Conservation (phyloP, 2,888 invertebrate species). For the Lumbricus terrestris region DNA sequence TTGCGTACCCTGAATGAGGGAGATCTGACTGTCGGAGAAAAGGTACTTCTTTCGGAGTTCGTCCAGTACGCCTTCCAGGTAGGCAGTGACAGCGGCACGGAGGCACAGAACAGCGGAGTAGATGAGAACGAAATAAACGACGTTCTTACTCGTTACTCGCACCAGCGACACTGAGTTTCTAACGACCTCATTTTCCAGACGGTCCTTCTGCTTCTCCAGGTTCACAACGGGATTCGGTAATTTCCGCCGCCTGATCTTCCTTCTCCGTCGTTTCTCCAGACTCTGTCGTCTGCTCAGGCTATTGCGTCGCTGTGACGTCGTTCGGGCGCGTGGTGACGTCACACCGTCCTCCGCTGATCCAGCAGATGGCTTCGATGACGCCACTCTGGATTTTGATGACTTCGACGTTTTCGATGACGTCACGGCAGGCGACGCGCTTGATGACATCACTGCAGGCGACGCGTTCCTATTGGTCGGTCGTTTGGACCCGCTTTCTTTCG, state of each 20-base stretch:
- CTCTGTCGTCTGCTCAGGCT: neutral
- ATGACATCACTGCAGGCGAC: neutral
- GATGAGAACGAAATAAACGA: conserved; percentile 22
- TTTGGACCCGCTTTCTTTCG: neutral
- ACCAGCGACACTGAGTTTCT: conserved; percentile 18
- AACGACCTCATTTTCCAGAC: neutral
- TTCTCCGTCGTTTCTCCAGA: neutral
- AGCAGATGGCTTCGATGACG: neutral
- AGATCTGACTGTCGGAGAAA: neutral
- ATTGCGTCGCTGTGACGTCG: neutral
- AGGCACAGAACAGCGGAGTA: conserved; percentile 26
- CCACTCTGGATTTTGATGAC: neutral
- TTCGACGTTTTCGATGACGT: neutral
- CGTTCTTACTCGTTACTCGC: conserved; percentile 19
- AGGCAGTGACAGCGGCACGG: conserved; percentile 19
- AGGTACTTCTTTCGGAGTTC: conserved; percentile 23
- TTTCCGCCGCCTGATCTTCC: neutral
- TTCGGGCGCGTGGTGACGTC: neutral
- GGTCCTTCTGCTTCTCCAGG: neutral
- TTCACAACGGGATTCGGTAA: neutral
- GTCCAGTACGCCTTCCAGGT: conserved; percentile 24
- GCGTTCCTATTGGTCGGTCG: neutral
- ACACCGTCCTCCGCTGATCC: neutral
- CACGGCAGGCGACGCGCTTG: neutral
- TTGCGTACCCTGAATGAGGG: conserved; percentile 19